Evolutionary conservation across 2,888 invertebrate genomes (phyloP), one percentile per base, ranked within the genome.

Genomic region (Hypomecis atomaria): DNA sequence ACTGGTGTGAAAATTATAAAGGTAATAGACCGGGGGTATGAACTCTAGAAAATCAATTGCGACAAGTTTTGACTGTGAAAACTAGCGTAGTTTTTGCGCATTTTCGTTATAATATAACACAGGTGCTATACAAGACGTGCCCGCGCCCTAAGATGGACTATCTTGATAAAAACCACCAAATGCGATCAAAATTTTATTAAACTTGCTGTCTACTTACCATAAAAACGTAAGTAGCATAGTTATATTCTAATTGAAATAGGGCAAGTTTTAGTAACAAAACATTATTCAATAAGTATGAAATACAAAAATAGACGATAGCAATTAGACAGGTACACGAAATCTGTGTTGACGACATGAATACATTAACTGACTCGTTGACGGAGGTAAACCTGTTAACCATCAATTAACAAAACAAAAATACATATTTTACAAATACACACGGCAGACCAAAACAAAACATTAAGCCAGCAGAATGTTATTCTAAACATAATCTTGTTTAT

Each of bases 401-500:
- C 52, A 55, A 73, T 58, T 62, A 64, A 43, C 48, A 42, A 52
- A 57, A 57, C 53, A 60, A 64, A 59, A 59, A 59, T 47, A 23
- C 23, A 23, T 23, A 57, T 50, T 55, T 54, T 65, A 59, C 52
- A 70, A 70, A 59, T 69, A 72, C 69, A 71, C 58, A 60, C 58
- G 53, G 59, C 53, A 66, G 56, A 56, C 37, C 38, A 55, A 48
- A 59, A 69, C 63, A 70, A 62, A 68, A 66, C 73, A 72, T 65
- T 65, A 68, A 67, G 63, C 57, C 64, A 71, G 55, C 63, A 73
- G 72, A 74, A 71, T 72, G 71, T 65, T 64, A 64, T 57, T 55
- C 48, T 53, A 52, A 36, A 55, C 33, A 52, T 63, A 49, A 50
- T 49, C 50, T 52, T 65, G 68, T 83, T 79, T 78, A 80, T 78